These are phyloP conservation scores for Macrobrachium rosenbergii DNA, from an alignment of 1,140 invertebrate species.

Conservation along the genomic window DNA sequence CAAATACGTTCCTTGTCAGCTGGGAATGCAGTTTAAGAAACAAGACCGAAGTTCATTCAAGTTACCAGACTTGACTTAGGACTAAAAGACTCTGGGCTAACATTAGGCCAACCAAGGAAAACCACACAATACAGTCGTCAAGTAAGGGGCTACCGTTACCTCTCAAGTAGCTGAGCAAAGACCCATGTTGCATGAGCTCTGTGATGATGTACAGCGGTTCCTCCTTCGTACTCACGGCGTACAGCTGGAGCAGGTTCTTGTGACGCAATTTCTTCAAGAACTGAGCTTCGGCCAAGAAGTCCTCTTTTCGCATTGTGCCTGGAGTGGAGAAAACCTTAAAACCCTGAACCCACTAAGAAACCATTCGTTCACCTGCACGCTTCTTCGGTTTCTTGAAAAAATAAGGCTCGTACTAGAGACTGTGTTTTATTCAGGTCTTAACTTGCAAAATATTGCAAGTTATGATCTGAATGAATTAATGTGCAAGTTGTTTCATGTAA, in stretches of 20 bases:
- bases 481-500: too few species aligned
- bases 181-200: constrained; percentile 95
- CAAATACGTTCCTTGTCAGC: too few species aligned
- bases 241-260: constrained; percentile 92
- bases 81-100: not conserved
- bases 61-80: not conserved
- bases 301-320: constrained; percentile 95
- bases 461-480: too few species aligned
- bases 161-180: constrained; percentile 88
- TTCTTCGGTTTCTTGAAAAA: too few species aligned
- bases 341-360: not conserved
- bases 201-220: constrained; percentile 96
- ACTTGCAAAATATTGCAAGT: too few species aligned
- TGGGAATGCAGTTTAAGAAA: too few species aligned
- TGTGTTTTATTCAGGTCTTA: too few species aligned
- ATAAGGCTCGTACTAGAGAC: too few species aligned
- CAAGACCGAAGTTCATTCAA: too few species aligned
- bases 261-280: constrained; percentile 99
- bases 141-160: constrained; percentile 68
- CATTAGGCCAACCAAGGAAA: not conserved
- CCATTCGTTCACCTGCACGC: not conserved
- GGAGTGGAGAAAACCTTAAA: constrained; percentile 68
- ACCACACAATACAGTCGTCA: not conserved
- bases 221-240: constrained; percentile 92
- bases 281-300: constrained; percentile 94